Evolutionary conservation across 1,140 invertebrate species (phyloP).

Genomic region (Cherax quadricarinatus): DNA sequence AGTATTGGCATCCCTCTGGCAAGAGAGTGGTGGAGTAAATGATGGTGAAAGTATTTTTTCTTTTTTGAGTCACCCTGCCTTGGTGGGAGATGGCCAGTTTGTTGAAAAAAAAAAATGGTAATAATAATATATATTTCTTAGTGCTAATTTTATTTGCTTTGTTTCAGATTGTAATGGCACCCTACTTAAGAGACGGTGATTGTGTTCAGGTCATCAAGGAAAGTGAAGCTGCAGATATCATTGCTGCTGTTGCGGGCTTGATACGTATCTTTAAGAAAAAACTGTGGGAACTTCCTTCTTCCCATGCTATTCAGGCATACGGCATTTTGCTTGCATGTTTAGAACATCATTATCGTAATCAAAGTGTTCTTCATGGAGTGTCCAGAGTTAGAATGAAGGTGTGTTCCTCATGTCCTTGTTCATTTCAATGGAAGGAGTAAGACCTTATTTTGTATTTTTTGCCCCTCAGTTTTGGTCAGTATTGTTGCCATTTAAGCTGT

Average conservation of each 20-base stretch:
- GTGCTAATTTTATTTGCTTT: no score
- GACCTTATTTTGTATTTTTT: no score
- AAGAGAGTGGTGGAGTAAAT: no score
- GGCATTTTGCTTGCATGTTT: constrained; percentile 87
- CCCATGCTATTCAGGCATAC: constrained; percentile 87
- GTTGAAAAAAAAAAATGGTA: no score
- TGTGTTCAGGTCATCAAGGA: constrained; percentile 75
- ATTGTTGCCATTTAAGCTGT: no score
- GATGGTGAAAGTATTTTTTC: no score
- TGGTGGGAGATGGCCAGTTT: no score
- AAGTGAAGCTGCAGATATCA: constrained; percentile 81
- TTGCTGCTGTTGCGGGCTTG: constrained; percentile 59
- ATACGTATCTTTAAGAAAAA: constrained; percentile 83
- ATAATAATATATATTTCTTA: no score
- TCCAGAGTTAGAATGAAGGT: constrained; percentile 85
- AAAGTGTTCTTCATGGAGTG: constrained; percentile 83
- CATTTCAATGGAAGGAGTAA: neutral
- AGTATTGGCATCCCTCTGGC: no score
- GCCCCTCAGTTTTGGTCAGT: no score
- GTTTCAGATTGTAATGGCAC: constrained; percentile 81
- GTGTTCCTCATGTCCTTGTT: constrained; percentile 10
- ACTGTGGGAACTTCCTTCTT: constrained; percentile 85
- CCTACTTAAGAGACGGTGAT: constrained; percentile 80
- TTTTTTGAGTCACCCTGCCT: no score
- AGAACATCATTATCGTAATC: constrained; percentile 86